Evolutionary conservation across 2,113 vertebrate species (phyloP).

Genomic region (Eudyptes chrysolophus): DNA sequence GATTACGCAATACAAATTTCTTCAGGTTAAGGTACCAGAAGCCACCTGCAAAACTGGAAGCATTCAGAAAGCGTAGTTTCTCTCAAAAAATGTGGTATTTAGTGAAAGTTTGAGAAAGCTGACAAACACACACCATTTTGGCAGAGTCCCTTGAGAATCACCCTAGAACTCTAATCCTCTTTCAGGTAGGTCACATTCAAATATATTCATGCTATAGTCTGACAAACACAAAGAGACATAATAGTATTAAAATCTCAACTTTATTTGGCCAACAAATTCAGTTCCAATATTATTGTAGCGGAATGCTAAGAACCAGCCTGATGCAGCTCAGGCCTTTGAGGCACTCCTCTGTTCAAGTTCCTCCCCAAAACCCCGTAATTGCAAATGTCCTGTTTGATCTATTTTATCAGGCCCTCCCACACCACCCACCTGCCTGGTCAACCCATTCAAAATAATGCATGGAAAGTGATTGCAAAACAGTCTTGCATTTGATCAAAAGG

Average conservation of each 20-base stretch:
- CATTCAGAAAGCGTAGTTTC: background rate
- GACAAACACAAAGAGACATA: background rate
- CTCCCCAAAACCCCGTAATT: conserved; percentile 19
- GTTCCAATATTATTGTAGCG: conserved; percentile 81
- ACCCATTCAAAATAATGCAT: background rate
- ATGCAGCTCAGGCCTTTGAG: background rate
- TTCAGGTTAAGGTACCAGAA: no score
- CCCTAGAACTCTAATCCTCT: background rate
- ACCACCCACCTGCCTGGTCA: background rate
- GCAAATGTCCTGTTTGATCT: conserved; percentile 16
- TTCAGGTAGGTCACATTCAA: background rate
- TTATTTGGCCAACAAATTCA: conserved; percentile 95
- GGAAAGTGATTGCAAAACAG: background rate
- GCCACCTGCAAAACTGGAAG: background rate
- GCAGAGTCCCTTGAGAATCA: background rate
- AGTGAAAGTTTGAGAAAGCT: background rate
- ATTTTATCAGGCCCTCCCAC: background rate
- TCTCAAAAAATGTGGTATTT: background rate
- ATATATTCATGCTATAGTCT: background rate
- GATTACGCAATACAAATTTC: background rate
- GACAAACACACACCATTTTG: background rate
- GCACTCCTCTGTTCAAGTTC: conserved; percentile 18
- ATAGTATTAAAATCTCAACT: conserved; percentile 81
- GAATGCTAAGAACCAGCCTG: conserved; percentile 78
- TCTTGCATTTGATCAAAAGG: conserved; percentile 5